Evolutionary conservation across 2,113 vertebrate genomes (phyloP).

Genomic region (Phoxinus phoxinus): DNA sequence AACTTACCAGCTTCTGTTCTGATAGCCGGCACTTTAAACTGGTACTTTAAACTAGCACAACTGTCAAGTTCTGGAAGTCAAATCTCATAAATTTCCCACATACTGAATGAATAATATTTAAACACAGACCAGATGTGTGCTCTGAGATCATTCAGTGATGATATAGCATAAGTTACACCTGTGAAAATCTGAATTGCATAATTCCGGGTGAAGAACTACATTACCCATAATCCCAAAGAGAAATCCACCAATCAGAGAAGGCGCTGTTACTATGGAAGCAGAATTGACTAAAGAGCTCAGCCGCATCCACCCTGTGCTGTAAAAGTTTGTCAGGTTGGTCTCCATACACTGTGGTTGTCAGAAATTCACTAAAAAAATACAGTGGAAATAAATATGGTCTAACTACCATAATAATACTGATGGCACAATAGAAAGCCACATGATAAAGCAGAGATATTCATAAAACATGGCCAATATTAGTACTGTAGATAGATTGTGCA

Average conservation of each 20-base stretch:
- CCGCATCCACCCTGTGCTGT: neutral
- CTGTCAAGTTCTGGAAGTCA: neutral
- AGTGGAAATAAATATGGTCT: neutral
- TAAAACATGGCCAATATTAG: neutral
- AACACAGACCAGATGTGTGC: neutral
- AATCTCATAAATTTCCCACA: neutral
- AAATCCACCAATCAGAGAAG: conserved; percentile 1
- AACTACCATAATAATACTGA: neutral
- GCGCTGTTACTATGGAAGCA: neutral
- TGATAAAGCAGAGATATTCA: neutral
- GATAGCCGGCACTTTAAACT: no score
- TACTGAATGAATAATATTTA: neutral
- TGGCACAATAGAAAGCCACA: neutral
- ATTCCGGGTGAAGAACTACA: neutral
- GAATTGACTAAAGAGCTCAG: neutral
- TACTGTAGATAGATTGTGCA: no score
- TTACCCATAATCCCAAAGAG: neutral
- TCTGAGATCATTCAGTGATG: neutral
- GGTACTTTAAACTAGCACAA: no score
- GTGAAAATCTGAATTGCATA: neutral
- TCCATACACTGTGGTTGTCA: neutral
- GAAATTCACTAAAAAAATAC: neutral
- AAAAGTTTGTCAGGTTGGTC: neutral
- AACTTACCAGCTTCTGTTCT: no score
- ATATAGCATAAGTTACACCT: neutral